Base-by-base conservation (phyloP, 2,113 vertebrate genomes). In the Nyctibius bracteatus region DNA sequence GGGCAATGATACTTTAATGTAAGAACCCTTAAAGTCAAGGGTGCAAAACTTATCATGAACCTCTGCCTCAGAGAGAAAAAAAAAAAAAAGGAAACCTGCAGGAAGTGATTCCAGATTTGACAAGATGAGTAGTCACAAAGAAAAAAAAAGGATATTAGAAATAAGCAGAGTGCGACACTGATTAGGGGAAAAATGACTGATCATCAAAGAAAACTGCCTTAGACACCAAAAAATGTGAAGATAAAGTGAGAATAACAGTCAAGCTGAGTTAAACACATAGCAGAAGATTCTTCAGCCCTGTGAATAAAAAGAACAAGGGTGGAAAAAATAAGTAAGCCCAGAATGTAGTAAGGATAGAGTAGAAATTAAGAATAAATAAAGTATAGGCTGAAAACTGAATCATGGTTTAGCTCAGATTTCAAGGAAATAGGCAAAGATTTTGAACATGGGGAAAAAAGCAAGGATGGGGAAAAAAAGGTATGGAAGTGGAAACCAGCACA, bases 241-340 rank as follows among this genome's bases (percentile, higher is more conserved):
- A 84, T 81, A 95, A 94, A 92, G 39, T 86, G 86, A 88, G 67
- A 94, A 93, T 88, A 94, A 73, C 72, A 93, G 46, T 90, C 91
- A 96, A 89, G 86, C 80, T 94, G 95, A 85, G 91, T 61, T 92
- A 90, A 95, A 73, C 23, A 78, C 72, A 81, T 41, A 93, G 31
- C 58, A 86, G 71, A 93, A 92, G 75, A 88, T 88, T 78, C 71
- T 91, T 92, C 55, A 94, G 51, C 41, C 41, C 46, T 30, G 27
- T 84, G 55, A 84, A 86, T 83, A 81, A 78, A 93, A 96, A 84
- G 63, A 81, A 62, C 49, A 93, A 80, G 35, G 5, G 21, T 65
- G n/a, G 49, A 80, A 92, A 88, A 92, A 88, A 75, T 39, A 90
- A 90, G 39, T 21, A 70, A 6, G n/a, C 4, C 10, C 59, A 88